Percentiles rank a stretch among this genome's conserved stretches.
phyloP scores from a whole-genome alignment of 2,113 vertebrate genomes.

The Rhinopomastus cyanomelas region DNA sequence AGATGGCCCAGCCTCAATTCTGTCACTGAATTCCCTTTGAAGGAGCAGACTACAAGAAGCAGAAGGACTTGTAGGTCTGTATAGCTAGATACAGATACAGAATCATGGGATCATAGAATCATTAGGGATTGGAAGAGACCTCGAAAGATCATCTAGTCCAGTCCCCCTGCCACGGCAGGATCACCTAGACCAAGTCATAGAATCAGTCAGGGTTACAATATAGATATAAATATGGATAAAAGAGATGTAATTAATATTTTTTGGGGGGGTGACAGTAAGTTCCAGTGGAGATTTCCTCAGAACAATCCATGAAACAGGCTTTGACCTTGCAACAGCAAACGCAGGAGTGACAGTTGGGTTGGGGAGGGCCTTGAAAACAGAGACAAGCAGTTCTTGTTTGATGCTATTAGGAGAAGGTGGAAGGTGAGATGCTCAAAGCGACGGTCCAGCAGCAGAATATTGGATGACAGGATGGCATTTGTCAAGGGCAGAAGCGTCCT shows the following conservation, averaged over 20 bases:
- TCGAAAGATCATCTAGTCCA: too few relatives aligned
- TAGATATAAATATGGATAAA: background rate
- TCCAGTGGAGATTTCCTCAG: background rate
- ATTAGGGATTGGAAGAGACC: too few relatives aligned
- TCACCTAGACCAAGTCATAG: too few relatives aligned
- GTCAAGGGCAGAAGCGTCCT: background rate
- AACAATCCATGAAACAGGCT: background rate
- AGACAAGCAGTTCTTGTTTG: background rate
- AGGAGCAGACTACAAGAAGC: background rate
- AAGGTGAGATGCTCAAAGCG: background rate
- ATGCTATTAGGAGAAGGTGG: background rate
- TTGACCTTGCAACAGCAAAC: background rate
- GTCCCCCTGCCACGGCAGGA: too few relatives aligned
- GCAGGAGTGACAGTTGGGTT: background rate
- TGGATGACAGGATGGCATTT: background rate
- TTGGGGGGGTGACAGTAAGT: background rate
- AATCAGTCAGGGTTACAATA: too few relatives aligned
- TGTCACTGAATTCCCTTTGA: background rate
- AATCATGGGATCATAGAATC: too few relatives aligned
- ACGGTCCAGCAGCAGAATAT: background rate
- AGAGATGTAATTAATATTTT: too few relatives aligned
- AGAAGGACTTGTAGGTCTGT: too few relatives aligned
- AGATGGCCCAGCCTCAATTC: background rate
- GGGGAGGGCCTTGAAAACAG: background rate
- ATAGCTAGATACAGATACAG: too few relatives aligned